Conservation (phyloP, 2,797 vertebrate genomes). For the Schizopygopsis pylzovi region DNA sequence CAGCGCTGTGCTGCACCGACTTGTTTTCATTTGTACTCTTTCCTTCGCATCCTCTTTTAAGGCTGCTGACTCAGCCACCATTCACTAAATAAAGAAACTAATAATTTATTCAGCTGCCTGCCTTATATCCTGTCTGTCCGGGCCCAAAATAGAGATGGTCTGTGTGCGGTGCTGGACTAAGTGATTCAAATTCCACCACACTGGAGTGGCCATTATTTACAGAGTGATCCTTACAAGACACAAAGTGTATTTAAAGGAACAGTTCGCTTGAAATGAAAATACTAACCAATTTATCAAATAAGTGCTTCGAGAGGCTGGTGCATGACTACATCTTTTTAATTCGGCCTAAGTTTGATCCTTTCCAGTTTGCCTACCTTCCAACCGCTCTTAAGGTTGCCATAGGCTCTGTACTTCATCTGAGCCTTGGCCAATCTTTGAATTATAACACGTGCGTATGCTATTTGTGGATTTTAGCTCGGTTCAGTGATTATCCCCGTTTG, state of each 20-base stretch:
- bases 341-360: no score
- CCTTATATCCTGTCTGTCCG: conserved; percentile 40
- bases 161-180: not conserved
- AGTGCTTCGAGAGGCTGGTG: no score
- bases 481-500: no score
- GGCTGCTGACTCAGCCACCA: not conserved
- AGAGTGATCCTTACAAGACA: conserved; percentile 28
- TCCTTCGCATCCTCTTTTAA: not conserved
- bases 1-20: not conserved
- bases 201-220: conserved; percentile 33
- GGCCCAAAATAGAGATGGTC: conserved; percentile 33
- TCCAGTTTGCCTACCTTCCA: no score
- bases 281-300: no score
- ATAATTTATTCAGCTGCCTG: conserved; percentile 51
- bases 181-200: conserved; percentile 34
- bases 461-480: no score
- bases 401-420: no score
- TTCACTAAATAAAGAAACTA: conserved; percentile 50
- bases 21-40: conserved; percentile 23
- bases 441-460: no score
- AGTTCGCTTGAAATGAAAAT: not conserved
- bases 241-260: conserved; percentile 8
- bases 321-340: no score
- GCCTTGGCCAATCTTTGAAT: no score
- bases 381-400: no score